phyloP scores from a whole-genome alignment of 2,113 vertebrate species.

The Eulemur rufifrons region DNA sequence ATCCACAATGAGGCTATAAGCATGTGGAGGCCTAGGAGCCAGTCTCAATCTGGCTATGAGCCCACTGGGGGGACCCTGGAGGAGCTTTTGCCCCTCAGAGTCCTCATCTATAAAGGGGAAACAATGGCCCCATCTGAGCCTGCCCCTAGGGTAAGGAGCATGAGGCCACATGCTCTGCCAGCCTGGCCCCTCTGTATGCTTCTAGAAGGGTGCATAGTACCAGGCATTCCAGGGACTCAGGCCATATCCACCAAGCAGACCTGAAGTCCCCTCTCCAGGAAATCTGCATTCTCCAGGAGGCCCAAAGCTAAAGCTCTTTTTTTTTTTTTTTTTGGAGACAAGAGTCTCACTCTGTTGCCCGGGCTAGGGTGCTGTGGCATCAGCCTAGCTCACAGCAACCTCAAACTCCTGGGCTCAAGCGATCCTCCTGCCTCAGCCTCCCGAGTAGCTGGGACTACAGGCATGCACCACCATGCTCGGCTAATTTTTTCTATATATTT shows the following conservation, averaged over 20 bases:
- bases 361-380: too few relatives aligned
- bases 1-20: neutral
- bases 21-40: neutral
- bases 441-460: too few relatives aligned
- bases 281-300: neutral
- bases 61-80: neutral
- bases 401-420: too few relatives aligned
- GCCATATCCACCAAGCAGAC: fast-evolving
- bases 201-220: neutral
- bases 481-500: too few relatives aligned
- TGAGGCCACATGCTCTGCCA: neutral
- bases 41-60: neutral
- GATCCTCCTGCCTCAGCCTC: too few relatives aligned
- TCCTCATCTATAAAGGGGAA: neutral
- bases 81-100: neutral
- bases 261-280: neutral
- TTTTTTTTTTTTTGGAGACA: too few relatives aligned
- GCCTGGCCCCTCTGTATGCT: neutral
- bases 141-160: neutral
- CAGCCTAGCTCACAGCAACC: too few relatives aligned
- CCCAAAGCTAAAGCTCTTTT: neutral
- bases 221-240: neutral
- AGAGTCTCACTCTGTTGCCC: too few relatives aligned
- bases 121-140: neutral
- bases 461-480: too few relatives aligned